phyloP scores from a whole-genome alignment of 2,888 invertebrate species.

The Pherbina coryleti region DNA sequence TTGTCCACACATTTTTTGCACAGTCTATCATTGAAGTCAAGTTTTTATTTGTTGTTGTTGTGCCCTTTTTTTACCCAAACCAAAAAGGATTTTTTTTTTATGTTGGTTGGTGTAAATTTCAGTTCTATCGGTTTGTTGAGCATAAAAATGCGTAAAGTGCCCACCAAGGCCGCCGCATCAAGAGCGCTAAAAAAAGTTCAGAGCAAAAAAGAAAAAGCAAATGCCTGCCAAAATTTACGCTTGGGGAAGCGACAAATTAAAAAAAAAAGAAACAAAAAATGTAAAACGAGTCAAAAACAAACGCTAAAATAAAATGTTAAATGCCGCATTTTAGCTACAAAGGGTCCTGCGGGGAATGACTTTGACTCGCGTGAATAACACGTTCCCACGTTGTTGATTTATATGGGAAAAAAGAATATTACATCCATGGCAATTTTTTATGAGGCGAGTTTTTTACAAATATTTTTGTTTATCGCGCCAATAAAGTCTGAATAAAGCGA shows the following conservation, averaged over 20 bases:
- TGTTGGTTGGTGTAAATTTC: background rate
- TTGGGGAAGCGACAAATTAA: no score
- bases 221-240: no score
- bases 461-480: no score
- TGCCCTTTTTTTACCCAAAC: background rate
- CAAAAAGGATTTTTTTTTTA: background rate
- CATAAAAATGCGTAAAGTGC: background rate
- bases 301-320: background rate
- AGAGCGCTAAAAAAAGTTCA: background rate
- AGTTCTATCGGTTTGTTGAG: constrained; percentile 1
- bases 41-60: background rate
- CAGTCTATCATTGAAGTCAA: no score
- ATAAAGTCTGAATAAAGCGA: no score
- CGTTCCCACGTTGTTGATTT: background rate
- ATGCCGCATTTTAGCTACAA: background rate
- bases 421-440: no score
- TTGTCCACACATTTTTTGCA: background rate
- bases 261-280: no score
- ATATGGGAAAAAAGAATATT: background rate
- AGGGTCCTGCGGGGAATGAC: background rate
- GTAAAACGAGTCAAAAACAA: no score
- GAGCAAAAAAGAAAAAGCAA: background rate
- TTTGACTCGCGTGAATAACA: background rate
- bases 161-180: background rate
- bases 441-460: no score